Conservation (phyloP, 2,888 invertebrate genomes). For the Syrista parreyssii region DNA sequence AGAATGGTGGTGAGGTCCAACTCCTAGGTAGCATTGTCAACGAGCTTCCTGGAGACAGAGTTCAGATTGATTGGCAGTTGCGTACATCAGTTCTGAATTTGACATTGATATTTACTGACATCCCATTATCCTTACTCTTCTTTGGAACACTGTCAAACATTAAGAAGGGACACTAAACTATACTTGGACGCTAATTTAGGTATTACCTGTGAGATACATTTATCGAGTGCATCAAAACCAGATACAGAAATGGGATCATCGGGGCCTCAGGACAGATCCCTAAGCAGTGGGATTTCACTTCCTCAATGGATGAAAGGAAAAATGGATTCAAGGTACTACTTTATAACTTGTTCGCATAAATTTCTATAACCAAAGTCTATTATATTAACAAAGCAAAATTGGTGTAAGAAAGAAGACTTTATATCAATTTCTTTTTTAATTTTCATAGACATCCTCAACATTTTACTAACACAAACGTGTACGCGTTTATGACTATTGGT, state of each 20-base stretch:
- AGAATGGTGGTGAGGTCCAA: constrained; percentile 41
- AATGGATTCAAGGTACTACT: constrained; percentile 70
- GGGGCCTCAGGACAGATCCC: constrained; percentile 54
- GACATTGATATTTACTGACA: background rate
- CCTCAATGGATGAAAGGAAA: constrained; percentile 82
- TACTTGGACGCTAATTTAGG: background rate
- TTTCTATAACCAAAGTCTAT: background rate
- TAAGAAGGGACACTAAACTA: background rate
- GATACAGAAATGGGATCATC: constrained; percentile 55
- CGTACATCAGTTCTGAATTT: background rate
- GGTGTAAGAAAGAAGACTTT: background rate
- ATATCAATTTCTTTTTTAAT: background rate
- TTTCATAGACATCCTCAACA: background rate
- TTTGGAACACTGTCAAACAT: background rate
- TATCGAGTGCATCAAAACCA: background rate
- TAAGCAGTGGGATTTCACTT: constrained; percentile 70
- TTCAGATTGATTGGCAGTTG: background rate
- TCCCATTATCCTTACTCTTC: background rate
- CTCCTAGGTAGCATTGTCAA: constrained; percentile 30
- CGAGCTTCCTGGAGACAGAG: background rate
- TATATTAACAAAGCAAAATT: background rate
- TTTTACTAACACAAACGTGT: background rate
- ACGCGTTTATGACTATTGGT: too few relatives aligned
- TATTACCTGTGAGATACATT: background rate
- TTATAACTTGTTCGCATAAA: background rate